phyloP scores from a whole-genome alignment of 2,888 invertebrate species.

The Crocallis elinguaria region DNA sequence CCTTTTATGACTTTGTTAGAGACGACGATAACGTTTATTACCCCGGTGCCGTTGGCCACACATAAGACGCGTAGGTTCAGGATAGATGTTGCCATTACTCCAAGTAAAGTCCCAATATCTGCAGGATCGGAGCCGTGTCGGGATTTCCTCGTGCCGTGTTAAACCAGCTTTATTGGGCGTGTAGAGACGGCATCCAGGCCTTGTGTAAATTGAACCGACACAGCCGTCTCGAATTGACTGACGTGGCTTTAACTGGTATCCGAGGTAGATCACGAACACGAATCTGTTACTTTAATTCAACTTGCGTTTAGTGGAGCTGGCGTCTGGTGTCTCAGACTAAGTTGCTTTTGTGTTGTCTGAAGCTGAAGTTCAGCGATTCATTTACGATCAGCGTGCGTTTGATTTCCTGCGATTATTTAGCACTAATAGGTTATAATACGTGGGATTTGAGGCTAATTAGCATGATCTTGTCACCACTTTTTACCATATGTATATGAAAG shows the following conservation, averaged over 20 bases:
- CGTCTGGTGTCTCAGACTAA: background rate
- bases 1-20: slow-evolving; percentile 10
- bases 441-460: too few species aligned
- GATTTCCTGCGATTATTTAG: too few species aligned
- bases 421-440: too few species aligned
- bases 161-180: slow-evolving; percentile 73
- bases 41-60: slow-evolving; percentile 20
- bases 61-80: slow-evolving; percentile 16
- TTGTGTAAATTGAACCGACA: slow-evolving; percentile 77
- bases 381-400: background rate
- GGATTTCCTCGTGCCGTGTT: slow-evolving; percentile 61
- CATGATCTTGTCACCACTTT: too few species aligned
- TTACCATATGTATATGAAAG: too few species aligned
- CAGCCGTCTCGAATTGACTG: slow-evolving; percentile 71
- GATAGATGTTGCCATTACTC: slow-evolving; percentile 28
- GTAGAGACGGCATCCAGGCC: slow-evolving; percentile 57
- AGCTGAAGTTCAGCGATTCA: background rate
- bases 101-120: slow-evolving; percentile 50
- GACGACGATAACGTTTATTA: slow-evolving; percentile 16
- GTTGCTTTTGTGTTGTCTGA: slow-evolving; percentile 4
- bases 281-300: slow-evolving; percentile 21
- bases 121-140: slow-evolving; percentile 47
- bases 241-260: slow-evolving; percentile 66
- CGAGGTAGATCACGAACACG: slow-evolving; percentile 56
- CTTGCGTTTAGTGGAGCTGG: background rate